Percentiles rank a stretch among this genome's conserved stretches.
Conservation (phyloP, 1,140 invertebrate genomes). For the Neodiprion lecontei region DNA sequence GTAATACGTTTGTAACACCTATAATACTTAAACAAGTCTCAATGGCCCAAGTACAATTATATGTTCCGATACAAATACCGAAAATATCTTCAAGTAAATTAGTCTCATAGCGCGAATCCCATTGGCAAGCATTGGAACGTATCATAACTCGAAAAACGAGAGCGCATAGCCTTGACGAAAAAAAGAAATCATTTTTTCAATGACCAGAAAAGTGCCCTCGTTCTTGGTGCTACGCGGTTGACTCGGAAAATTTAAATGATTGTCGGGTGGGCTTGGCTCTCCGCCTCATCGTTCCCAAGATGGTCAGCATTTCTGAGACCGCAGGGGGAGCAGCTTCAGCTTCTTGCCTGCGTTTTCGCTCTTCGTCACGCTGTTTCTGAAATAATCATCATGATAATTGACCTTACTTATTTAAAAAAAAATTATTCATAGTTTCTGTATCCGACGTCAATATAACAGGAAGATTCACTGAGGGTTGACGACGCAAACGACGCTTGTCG, state of each 20-base stretch:
- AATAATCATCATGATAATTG: slow-evolving; percentile 19
- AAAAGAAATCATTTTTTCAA: no score
- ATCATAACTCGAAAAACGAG: no score
- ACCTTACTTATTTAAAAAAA: slow-evolving; percentile 19
- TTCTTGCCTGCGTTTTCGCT: slow-evolving; percentile 66
- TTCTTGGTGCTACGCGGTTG: background rate
- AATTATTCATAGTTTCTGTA: slow-evolving; percentile 3
- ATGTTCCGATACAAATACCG: no score
- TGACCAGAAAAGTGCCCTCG: no score
- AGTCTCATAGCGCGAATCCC: no score
- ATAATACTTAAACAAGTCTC: no score
- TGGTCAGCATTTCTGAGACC: slow-evolving; percentile 75
- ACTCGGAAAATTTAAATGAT: slow-evolving; percentile 37
- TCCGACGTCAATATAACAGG: background rate
- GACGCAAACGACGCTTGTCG: no score
- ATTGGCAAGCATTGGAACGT: no score
- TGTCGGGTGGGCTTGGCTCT: slow-evolving; percentile 56
- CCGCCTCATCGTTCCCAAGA: slow-evolving; percentile 72
- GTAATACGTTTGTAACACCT: no score
- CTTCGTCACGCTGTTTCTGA: slow-evolving; percentile 62
- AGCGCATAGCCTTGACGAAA: no score
- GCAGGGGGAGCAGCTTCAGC: slow-evolving; percentile 64
- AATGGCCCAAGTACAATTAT: no score
- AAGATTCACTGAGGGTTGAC: background rate
- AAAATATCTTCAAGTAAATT: no score